Percentiles rank a stretch among this genome's conserved stretches.
Evolutionary conservation across 2,797 vertebrate genomes (phyloP).

Genomic region (Arnoldichthys spilopterus): DNA sequence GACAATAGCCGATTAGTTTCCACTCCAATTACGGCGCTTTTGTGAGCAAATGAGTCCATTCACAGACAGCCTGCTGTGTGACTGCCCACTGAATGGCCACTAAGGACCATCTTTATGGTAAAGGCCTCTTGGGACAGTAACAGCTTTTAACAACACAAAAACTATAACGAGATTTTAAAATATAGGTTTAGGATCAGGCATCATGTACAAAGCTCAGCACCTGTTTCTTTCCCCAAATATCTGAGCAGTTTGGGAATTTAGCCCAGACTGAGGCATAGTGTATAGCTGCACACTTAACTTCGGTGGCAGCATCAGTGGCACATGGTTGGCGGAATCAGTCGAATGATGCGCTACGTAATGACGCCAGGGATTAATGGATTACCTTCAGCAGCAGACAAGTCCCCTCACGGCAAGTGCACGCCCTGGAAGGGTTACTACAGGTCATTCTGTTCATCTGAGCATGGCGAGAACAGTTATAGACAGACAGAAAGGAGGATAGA

Average conservation of each 20-base stretch:
- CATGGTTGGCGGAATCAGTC: constrained; percentile 71
- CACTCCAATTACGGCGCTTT: constrained; percentile 69
- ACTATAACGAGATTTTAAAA: neutral
- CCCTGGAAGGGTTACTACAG: constrained; percentile 77
- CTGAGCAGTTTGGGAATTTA: neutral
- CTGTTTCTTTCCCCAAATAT: neutral
- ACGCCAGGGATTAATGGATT: constrained; percentile 73
- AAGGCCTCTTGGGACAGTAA: neutral
- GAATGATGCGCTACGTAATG: constrained; percentile 75
- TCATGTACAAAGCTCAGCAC: neutral
- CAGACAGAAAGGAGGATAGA: neutral
- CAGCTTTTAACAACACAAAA: neutral
- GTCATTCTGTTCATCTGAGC: constrained; percentile 43
- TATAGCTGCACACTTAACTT: constrained; percentile 11
- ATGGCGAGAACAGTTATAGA: neutral
- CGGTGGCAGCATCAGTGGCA: constrained; percentile 44
- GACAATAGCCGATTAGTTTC: constrained; percentile 67
- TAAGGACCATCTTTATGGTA: constrained; percentile 52
- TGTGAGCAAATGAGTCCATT: constrained; percentile 62
- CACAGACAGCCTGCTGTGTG: constrained; percentile 62
- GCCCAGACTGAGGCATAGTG: neutral
- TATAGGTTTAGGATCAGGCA: neutral
- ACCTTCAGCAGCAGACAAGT: constrained; percentile 58
- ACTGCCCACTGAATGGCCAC: constrained; percentile 57
- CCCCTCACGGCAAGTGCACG: constrained; percentile 55